Percentiles rank a stretch among this genome's conserved stretches.
Evolutionary conservation across 2,113 vertebrate genomes (phyloP).

Genomic region (Hippocampus guttulatus): DNA sequence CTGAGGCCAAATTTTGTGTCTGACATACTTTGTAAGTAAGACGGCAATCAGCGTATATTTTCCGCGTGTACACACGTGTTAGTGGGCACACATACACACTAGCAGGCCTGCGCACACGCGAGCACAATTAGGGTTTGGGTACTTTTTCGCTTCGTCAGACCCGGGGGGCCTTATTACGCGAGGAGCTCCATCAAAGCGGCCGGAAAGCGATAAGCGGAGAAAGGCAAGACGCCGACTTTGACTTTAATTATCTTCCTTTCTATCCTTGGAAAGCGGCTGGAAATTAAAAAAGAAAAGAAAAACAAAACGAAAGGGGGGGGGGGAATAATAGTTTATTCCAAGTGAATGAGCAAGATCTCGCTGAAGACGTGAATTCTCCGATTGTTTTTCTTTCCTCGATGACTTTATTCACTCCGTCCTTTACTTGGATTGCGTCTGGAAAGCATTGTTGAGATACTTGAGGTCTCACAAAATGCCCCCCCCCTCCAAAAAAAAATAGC

Average conservation of each 20-base stretch:
- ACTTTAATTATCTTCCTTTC: conserved; percentile 47
- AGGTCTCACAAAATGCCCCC: no score
- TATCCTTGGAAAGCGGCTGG: conserved; percentile 15
- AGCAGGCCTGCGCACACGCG: not conserved
- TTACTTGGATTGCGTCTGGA: not conserved
- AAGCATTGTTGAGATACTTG: no score
- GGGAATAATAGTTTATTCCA: conserved; percentile 16
- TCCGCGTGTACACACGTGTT: conserved; percentile 16
- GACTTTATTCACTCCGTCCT: not conserved
- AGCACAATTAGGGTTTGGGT: conserved; percentile 26
- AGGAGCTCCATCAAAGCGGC: conserved; percentile 53
- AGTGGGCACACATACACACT: not conserved
- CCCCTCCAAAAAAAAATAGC: no score
- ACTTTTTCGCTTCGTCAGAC: conserved; percentile 30
- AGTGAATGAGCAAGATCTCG: conserved; percentile 3
- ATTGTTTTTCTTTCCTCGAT: conserved; percentile 10
- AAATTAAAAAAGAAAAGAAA: conserved; percentile 12
- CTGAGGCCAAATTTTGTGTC: conserved; percentile 30
- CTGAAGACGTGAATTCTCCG: conserved; percentile 21
- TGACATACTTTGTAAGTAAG: conserved; percentile 26
- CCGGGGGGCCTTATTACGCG: conserved; percentile 58
- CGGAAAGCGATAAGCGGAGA: conserved; percentile 25
- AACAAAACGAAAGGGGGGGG: no score
- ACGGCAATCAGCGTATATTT: conserved; percentile 28
- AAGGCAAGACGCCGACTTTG: conserved; percentile 26